These are phyloP conservation scores for Tichodroma muraria DNA, from an alignment of 2,113 vertebrate species.

Conservation along the genomic window DNA sequence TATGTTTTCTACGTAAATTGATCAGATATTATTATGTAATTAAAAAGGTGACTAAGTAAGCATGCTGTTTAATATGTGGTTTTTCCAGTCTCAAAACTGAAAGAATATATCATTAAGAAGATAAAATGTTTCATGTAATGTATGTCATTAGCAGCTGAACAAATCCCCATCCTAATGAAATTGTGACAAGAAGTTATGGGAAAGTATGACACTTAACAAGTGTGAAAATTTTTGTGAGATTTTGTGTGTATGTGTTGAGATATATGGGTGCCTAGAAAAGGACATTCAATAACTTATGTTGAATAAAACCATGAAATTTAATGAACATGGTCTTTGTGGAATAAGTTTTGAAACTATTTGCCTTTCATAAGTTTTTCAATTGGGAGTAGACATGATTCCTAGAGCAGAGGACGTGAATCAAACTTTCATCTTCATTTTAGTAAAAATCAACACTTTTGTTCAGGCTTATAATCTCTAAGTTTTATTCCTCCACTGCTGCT, in stretches of 20 bases:
- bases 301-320: background rate
- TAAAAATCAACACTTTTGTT: background rate
- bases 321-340: background rate
- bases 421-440: background rate
- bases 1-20: background rate
- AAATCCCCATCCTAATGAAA: background rate
- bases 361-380: background rate
- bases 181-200: background rate
- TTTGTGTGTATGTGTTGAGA: background rate
- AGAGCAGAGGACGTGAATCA: background rate
- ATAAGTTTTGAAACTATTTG: background rate
- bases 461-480: background rate
- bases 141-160: background rate
- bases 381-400: background rate
- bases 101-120: background rate
- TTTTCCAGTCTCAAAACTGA: background rate
- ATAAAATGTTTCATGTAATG: background rate
- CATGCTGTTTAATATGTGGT: background rate
- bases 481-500: background rate
- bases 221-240: background rate
- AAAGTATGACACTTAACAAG: background rate
- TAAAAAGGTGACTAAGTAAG: background rate
- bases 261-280: background rate
- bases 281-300: background rate
- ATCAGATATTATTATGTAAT: background rate